phyloP scores from a whole-genome alignment of 2,888 invertebrate genomes.

The Sthenelais limicola region DNA sequence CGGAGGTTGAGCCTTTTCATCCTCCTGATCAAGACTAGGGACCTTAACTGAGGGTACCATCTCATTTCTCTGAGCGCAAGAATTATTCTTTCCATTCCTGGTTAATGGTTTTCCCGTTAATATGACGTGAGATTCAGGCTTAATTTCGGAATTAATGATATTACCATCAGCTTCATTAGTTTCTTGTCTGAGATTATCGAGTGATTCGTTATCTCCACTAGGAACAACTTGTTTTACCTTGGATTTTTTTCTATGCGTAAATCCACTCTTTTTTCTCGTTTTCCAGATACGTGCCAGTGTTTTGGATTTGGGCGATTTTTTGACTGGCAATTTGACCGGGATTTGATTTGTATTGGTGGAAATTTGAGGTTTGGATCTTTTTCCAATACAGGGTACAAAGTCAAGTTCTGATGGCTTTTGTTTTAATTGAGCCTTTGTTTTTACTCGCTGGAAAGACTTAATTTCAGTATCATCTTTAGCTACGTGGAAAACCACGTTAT shows the following conservation, averaged over 20 bases:
- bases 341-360: not conserved
- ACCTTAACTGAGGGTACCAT: too few relatives aligned
- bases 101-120: not conserved
- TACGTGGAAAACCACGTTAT: too few relatives aligned
- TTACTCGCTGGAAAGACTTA: slow-evolving; percentile 11
- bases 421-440: slow-evolving; percentile 27
- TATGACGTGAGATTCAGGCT: not conserved
- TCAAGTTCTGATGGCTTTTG: slow-evolving; percentile 33
- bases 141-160: not conserved
- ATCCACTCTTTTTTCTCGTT: slow-evolving; percentile 25
- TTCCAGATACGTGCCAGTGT: slow-evolving; percentile 30
- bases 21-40: too few relatives aligned
- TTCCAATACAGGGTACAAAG: not conserved
- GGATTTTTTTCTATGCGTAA: slow-evolving; percentile 26
- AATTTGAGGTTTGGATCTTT: not conserved
- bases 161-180: not conserved
- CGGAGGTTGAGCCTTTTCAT: not conserved
- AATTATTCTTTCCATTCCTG: too few relatives aligned
- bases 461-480: too few relatives aligned
- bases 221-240: too few relatives aligned
- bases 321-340: not conserved
- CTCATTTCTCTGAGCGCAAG: too few relatives aligned
- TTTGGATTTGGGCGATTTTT: slow-evolving; percentile 26
- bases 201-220: not conserved
- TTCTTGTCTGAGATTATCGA: not conserved